Percentiles rank a stretch among this genome's conserved stretches.
Conservation (phyloP, 2,888 invertebrate species). For the Napeogenes inachia region DNA sequence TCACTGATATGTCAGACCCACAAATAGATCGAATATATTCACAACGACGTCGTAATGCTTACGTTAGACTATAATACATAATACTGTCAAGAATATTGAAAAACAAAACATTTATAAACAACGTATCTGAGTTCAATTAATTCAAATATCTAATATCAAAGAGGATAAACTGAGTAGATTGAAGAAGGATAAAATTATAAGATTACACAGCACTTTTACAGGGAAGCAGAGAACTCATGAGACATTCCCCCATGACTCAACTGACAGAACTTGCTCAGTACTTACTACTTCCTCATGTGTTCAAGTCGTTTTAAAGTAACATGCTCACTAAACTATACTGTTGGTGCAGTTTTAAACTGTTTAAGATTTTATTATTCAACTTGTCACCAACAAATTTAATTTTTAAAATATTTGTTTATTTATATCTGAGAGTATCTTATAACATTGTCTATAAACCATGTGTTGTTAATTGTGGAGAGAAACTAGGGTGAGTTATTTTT, state of each 20-base stretch:
- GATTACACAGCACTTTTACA: conserved; percentile 5
- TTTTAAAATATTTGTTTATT: background rate
- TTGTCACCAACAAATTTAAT: background rate
- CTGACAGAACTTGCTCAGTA: background rate
- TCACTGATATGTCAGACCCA: conserved; percentile 27
- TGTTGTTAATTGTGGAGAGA: background rate
- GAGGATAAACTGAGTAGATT: too few relatives aligned
- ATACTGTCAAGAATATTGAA: too few relatives aligned
- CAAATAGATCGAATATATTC: conserved; percentile 29
- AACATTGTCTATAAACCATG: background rate
- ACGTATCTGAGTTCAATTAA: conserved; percentile 1
- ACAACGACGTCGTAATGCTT: conserved; percentile 15
- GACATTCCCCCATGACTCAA: conserved; percentile 5
- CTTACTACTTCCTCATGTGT: background rate
- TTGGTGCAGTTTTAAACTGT: background rate
- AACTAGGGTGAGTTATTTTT: background rate
- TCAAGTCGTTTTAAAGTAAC: background rate
- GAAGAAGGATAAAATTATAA: background rate
- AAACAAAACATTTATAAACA: conserved; percentile 6
- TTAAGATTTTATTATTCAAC: background rate
- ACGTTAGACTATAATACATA: conserved; percentile 9
- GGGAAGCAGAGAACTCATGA: background rate
- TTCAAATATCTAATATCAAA: too few relatives aligned
- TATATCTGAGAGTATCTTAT: background rate
- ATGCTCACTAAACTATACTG: background rate